Conservation (phyloP, 2,113 vertebrate genomes). For the Glaucomys volans region DNA sequence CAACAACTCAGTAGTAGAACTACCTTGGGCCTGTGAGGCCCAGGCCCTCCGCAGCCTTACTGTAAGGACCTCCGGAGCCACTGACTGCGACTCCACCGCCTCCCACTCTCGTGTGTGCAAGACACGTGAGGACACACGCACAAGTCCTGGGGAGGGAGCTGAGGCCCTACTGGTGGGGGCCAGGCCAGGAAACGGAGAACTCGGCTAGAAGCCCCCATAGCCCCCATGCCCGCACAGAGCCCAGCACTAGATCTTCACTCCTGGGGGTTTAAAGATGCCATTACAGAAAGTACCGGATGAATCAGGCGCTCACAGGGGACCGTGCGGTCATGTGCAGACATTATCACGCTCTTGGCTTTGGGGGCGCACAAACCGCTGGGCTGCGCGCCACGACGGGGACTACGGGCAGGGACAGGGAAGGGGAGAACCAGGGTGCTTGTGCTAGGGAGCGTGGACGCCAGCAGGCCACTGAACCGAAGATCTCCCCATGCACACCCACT, state of each 20-base stretch:
- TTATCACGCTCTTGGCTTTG: not conserved
- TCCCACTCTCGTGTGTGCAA: not conserved
- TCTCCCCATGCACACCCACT: not conserved
- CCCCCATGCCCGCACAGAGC: no score
- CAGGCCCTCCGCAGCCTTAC: not conserved
- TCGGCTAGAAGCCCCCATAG: not conserved
- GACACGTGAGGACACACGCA: not conserved
- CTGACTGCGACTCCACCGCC: accelerated
- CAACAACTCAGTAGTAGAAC: no score
- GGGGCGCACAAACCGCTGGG: accelerated
- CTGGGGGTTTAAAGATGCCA: no score
- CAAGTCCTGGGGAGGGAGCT: accelerated
- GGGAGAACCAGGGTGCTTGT: accelerated
- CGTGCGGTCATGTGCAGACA: accelerated
- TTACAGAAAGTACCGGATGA: not conserved
- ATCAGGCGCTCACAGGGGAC: not conserved
- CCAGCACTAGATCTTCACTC: not conserved
- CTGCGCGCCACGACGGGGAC: accelerated
- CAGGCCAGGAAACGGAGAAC: accelerated
- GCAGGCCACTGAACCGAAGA: accelerated
- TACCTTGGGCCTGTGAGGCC: not conserved
- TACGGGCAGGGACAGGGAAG: accelerated
- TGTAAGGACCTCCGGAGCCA: accelerated
- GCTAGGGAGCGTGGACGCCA: not conserved
- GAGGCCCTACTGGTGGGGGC: no score